These are phyloP conservation scores for Maccullochella peelii DNA, from an alignment of 2,113 vertebrate species.

Conservation along the genomic window DNA sequence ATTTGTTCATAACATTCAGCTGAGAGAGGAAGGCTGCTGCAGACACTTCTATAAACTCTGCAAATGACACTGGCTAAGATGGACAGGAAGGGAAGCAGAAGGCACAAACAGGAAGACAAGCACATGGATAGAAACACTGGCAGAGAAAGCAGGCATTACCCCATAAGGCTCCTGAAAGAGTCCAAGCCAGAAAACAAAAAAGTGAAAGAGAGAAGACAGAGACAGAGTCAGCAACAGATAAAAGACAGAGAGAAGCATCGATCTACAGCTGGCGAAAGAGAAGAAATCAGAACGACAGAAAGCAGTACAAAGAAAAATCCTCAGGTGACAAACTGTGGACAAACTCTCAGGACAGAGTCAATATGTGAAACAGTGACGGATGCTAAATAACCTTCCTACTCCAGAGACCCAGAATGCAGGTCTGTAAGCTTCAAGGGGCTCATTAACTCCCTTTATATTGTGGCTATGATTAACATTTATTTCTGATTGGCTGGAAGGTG, in stretches of 20 bases:
- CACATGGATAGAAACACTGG: slow-evolving; percentile 28
- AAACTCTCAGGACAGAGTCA: slow-evolving; percentile 16
- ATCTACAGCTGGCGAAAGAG: slow-evolving; percentile 29
- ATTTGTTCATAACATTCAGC: slow-evolving; percentile 56
- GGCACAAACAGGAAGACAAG: slow-evolving; percentile 35
- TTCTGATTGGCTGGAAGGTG: neutral
- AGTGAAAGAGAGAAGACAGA: slow-evolving; percentile 52
- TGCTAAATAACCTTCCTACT: neutral
- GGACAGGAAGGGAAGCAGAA: slow-evolving; percentile 31
- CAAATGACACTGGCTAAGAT: slow-evolving; percentile 36
- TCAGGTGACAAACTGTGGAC: slow-evolving; percentile 17
- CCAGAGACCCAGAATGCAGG: neutral
- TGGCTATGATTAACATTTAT: neutral
- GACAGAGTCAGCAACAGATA: slow-evolving; percentile 67
- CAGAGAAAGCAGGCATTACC: slow-evolving; percentile 89
- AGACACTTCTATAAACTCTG: slow-evolving; percentile 19
- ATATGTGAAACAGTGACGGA: neutral
- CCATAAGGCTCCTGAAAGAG: slow-evolving; percentile 97
- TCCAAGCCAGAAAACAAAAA: slow-evolving; percentile 85
- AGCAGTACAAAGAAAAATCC: slow-evolving; percentile 39
- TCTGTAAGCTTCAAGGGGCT: slow-evolving; percentile 1
- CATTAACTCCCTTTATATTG: slow-evolving; percentile 21
- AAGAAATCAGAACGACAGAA: slow-evolving; percentile 30
- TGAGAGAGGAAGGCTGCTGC: slow-evolving; percentile 29
- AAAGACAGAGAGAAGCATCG: slow-evolving; percentile 52